These are phyloP conservation scores for Theretra japonica DNA, from an alignment of 2,888 invertebrate species.

Conservation along the genomic window DNA sequence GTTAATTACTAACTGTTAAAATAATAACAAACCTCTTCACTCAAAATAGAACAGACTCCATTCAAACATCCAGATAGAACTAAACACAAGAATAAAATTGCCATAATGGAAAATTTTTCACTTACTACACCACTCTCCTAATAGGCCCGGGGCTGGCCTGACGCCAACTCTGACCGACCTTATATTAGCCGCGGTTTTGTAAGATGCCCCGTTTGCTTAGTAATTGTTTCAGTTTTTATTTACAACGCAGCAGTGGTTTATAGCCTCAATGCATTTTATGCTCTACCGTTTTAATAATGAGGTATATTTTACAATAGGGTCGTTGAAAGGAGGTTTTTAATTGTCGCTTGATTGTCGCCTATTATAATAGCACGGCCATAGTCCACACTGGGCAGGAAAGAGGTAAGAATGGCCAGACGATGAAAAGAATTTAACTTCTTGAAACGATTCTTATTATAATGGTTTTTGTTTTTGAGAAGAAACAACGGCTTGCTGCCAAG, in stretches of 20 bases:
- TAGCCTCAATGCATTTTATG: slow-evolving; percentile 10
- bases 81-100: not conserved
- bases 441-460: slow-evolving; percentile 1
- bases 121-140: slow-evolving; percentile 25
- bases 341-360: not conserved
- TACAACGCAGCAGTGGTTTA: slow-evolving; percentile 17
- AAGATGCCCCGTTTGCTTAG: slow-evolving; percentile 38
- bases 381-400: slow-evolving; percentile 1
- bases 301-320: not conserved
- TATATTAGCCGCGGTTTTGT: slow-evolving; percentile 41
- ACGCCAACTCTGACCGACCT: slow-evolving; percentile 42
- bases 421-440: slow-evolving; percentile 2
- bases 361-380: slow-evolving; percentile 6
- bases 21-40: no score
- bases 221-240: slow-evolving; percentile 40
- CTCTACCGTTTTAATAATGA: not conserved
- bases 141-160: slow-evolving; percentile 38
- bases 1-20: no score
- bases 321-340: not conserved
- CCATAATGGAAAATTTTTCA: not conserved
- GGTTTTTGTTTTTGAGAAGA: not conserved
- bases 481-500: not conserved
- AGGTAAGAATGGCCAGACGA: not conserved
- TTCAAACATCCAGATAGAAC: not conserved
- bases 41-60: no score